These are phyloP conservation scores for Bursaphelenchus okinawaensis DNA, from an alignment of 2,888 invertebrate genomes.

Conservation along the genomic window DNA sequence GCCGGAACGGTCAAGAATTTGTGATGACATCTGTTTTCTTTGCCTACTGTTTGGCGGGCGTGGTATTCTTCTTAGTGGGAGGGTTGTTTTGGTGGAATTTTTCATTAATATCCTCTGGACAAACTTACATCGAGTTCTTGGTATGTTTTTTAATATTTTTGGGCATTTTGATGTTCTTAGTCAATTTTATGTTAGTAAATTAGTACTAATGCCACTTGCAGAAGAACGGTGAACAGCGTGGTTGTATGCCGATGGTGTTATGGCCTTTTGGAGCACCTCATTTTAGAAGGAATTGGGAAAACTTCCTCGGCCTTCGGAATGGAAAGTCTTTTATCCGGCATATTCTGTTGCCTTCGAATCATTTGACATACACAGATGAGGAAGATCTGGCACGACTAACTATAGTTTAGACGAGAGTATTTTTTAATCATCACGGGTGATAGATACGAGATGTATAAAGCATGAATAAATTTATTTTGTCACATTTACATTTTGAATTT, in stretches of 20 bases:
- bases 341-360: constrained; percentile 31
- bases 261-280: constrained; percentile 22
- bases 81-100: constrained; percentile 33
- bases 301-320: constrained; percentile 26
- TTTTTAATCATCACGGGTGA: too few species aligned
- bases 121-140: constrained; percentile 33
- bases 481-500: too few species aligned
- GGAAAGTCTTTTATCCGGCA: constrained; percentile 24
- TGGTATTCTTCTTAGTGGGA: constrained; percentile 32
- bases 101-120: constrained; percentile 31
- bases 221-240: constrained; percentile 3
- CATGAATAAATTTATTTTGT: too few species aligned
- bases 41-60: constrained; percentile 25
- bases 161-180: too few species aligned
- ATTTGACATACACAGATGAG: constrained; percentile 16
- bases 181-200: too few species aligned
- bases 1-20: constrained; percentile 17
- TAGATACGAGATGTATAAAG: too few species aligned
- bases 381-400: background rate
- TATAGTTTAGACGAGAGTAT: constrained; percentile 4
- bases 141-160: constrained; percentile 12
- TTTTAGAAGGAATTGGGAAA: constrained; percentile 25
- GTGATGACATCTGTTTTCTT: constrained; percentile 29
- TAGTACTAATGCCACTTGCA: background rate
- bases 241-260: constrained; percentile 16